These are phyloP conservation scores for Hippocampus kuda DNA, from an alignment of 2,797 vertebrate species.

Conservation along the genomic window DNA sequence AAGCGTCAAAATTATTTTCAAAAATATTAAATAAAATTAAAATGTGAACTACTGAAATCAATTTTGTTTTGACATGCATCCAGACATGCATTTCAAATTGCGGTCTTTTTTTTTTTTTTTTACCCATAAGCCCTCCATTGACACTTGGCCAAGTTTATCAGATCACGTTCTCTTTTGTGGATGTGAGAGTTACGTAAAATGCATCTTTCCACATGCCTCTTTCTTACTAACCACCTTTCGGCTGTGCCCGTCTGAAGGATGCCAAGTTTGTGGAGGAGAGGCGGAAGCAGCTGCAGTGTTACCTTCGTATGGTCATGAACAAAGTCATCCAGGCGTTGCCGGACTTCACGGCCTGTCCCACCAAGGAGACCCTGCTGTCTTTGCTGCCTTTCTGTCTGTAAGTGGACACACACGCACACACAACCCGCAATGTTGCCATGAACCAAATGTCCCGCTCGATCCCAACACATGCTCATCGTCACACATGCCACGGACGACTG, in stretches of 20 bases:
- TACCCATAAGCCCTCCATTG: too few relatives aligned
- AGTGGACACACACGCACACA: conserved; percentile 53
- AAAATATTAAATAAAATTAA: neutral
- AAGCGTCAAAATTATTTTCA: neutral
- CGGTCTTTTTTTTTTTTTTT: too few relatives aligned
- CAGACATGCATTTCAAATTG: too few relatives aligned
- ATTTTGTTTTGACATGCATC: too few relatives aligned
- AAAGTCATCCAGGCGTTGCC: conserved; percentile 91
- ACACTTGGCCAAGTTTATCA: too few relatives aligned
- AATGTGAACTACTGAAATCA: neutral
- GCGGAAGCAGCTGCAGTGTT: conserved; percentile 89
- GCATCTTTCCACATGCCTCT: neutral
- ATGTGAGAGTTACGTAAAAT: neutral
- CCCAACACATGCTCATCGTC: too few relatives aligned
- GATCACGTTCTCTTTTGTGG: too few relatives aligned
- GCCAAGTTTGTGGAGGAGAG: conserved; percentile 96
- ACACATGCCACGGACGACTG: too few relatives aligned
- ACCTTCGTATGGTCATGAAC: conserved; percentile 94
- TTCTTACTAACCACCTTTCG: neutral
- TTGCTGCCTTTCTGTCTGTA: conserved; percentile 93
- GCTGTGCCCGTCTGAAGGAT: conserved; percentile 64
- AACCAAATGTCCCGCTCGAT: too few relatives aligned
- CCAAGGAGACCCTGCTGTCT: conserved; percentile 85
- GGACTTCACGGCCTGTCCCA: conserved; percentile 81
- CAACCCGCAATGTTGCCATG: too few relatives aligned